phyloP scores from a whole-genome alignment of 2,797 vertebrate genomes.

The Enteromius paludinosus region DNA sequence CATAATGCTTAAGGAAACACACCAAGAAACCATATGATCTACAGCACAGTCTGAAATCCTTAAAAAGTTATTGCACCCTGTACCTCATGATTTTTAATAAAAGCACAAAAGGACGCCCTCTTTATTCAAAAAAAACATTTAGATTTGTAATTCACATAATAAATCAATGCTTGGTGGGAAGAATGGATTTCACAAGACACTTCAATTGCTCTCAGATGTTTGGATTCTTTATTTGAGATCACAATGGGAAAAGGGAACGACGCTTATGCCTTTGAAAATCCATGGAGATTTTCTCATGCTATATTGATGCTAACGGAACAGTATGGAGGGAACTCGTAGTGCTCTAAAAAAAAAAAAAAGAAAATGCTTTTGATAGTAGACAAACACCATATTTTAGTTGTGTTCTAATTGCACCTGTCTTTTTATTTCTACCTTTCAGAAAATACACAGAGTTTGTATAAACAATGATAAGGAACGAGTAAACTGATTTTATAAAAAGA shows the following conservation, averaged over 20 bases:
- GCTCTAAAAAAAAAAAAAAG: slow-evolving; percentile 29
- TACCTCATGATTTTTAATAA: slow-evolving; percentile 58
- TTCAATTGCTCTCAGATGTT: slow-evolving; percentile 80
- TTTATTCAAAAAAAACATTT: slow-evolving; percentile 79
- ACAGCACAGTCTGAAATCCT: slow-evolving; percentile 23
- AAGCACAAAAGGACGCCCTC: slow-evolving; percentile 78
- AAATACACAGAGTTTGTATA: neutral
- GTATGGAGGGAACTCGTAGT: slow-evolving; percentile 41
- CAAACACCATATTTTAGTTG: slow-evolving; percentile 3
- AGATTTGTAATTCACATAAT: slow-evolving; percentile 73
- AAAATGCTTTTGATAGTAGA: slow-evolving; percentile 26
- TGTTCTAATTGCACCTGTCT: neutral
- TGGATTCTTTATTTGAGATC: slow-evolving; percentile 76
- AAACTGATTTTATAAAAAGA: neutral
- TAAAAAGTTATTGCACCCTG: slow-evolving; percentile 53
- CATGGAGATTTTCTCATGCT: slow-evolving; percentile 78
- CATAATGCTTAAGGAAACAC: neutral
- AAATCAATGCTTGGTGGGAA: slow-evolving; percentile 69
- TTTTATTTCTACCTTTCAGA: neutral
- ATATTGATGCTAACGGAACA: slow-evolving; percentile 76
- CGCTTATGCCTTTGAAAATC: slow-evolving; percentile 73
- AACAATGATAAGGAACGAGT: neutral
- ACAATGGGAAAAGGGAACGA: slow-evolving; percentile 76
- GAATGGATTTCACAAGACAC: slow-evolving; percentile 78
- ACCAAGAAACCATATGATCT: slow-evolving; percentile 25